Percentiles rank a stretch among this genome's conserved stretches.
Conservation (phyloP, 2,797 vertebrate genomes). For the Lacerta bilineata region DNA sequence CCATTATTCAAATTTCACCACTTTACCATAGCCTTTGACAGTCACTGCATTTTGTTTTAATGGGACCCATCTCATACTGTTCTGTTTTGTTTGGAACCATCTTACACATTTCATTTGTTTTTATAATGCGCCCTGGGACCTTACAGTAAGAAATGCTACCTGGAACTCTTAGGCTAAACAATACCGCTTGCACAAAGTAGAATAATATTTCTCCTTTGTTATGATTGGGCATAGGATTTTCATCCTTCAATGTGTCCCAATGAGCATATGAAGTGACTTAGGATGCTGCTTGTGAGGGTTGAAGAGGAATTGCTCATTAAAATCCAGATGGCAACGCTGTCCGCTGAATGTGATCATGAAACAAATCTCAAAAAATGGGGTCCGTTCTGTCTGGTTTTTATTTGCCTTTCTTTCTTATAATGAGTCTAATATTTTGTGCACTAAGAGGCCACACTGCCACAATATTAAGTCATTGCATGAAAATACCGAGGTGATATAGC, state of each 20-base stretch:
- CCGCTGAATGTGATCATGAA: rapidly evolving
- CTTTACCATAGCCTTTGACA: too few relatives aligned
- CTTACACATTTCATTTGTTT: too few relatives aligned
- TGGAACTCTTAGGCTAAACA: neutral
- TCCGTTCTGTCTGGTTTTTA: neutral
- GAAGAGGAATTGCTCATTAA: neutral
- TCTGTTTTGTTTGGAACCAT: too few relatives aligned
- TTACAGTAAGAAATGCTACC: too few relatives aligned
- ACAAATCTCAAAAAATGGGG: neutral
- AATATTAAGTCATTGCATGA: neutral
- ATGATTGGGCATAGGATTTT: neutral
- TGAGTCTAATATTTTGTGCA: neutral
- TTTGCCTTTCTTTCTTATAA: neutral
- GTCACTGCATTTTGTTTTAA: too few relatives aligned
- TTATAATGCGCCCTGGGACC: too few relatives aligned
- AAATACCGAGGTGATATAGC: neutral
- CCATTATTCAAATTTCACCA: too few relatives aligned
- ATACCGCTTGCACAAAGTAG: neutral
- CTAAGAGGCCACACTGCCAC: neutral
- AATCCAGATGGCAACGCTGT: rapidly evolving
- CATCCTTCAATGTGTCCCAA: neutral
- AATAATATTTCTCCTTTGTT: neutral
- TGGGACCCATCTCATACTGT: too few relatives aligned
- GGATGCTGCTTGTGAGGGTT: neutral
- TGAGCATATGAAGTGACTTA: neutral